Percentiles rank a stretch among this genome's conserved stretches.
These are phyloP conservation scores for Morelia viridis DNA, from an alignment of 2,797 vertebrate species.

Conservation along the genomic window DNA sequence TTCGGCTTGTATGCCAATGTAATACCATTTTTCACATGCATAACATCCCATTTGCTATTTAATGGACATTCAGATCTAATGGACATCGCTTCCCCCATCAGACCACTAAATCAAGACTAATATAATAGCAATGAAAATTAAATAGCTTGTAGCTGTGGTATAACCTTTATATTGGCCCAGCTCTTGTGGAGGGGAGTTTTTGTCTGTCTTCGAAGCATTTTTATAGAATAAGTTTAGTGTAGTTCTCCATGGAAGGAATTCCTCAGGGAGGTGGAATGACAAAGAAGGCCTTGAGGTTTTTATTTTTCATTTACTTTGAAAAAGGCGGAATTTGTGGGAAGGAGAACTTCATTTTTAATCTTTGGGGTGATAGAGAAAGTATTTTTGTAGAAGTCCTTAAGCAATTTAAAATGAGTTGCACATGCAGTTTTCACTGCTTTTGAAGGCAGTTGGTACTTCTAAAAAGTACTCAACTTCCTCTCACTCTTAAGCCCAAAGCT, in stretches of 20 bases:
- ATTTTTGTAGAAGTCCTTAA: background rate
- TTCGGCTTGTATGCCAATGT: too few relatives aligned
- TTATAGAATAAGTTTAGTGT: background rate
- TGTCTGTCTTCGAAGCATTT: background rate
- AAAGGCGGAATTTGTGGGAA: background rate
- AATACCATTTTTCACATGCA: background rate
- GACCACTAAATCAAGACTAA: background rate
- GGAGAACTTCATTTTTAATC: background rate
- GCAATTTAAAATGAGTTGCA: background rate
- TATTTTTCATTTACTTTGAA: background rate
- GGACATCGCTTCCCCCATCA: background rate
- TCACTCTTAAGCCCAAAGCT: background rate
- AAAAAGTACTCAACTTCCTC: background rate
- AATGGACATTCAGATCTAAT: background rate
- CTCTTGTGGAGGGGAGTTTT: background rate
- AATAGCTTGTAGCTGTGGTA: background rate
- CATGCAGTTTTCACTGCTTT: background rate
- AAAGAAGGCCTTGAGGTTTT: background rate
- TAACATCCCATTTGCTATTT: background rate
- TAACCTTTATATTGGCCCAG: background rate
- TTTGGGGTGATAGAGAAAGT: background rate
- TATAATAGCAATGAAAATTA: background rate
- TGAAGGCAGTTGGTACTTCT: background rate
- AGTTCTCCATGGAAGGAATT: background rate
- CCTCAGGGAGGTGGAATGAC: too few relatives aligned